These are phyloP conservation scores for Phalacrocorax brasilianus DNA, from an alignment of 2,113 vertebrate species.

Conservation along the genomic window DNA sequence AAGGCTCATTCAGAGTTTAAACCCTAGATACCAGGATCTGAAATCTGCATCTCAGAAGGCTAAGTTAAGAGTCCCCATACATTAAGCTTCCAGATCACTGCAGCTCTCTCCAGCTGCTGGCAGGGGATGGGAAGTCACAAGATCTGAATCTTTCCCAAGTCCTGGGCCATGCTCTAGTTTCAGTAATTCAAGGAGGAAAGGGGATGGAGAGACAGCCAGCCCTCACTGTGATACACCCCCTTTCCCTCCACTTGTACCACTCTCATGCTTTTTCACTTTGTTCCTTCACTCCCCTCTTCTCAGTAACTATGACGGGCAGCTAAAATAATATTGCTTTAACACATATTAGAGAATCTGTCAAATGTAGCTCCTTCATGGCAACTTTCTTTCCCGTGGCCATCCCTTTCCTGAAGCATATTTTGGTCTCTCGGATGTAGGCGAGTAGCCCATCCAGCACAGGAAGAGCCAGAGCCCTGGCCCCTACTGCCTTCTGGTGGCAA, in stretches of 20 bases:
- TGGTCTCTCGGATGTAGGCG: neutral
- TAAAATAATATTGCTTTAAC: neutral
- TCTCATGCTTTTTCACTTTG: neutral
- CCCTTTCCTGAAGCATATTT: neutral
- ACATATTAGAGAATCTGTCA: neutral
- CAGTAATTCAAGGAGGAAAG: neutral
- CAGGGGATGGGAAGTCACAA: neutral
- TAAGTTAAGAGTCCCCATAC: neutral
- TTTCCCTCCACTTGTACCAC: neutral
- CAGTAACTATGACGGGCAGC: neutral
- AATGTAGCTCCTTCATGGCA: neutral
- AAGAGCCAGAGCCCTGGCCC: neutral
- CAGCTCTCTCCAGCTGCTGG: neutral
- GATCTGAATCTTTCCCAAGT: neutral
- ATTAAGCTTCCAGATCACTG: neutral
- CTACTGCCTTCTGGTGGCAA: neutral
- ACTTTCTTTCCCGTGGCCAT: neutral
- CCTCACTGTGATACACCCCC: rapidly evolving
- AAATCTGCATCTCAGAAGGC: neutral
- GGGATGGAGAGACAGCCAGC: neutral
- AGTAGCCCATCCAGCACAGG: neutral
- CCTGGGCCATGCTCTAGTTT: neutral
- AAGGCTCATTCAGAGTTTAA: neutral
- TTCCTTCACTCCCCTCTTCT: neutral
- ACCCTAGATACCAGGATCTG: neutral